phyloP scores from a whole-genome alignment of 2,113 vertebrate species.

The Oplegnathus fasciatus region DNA sequence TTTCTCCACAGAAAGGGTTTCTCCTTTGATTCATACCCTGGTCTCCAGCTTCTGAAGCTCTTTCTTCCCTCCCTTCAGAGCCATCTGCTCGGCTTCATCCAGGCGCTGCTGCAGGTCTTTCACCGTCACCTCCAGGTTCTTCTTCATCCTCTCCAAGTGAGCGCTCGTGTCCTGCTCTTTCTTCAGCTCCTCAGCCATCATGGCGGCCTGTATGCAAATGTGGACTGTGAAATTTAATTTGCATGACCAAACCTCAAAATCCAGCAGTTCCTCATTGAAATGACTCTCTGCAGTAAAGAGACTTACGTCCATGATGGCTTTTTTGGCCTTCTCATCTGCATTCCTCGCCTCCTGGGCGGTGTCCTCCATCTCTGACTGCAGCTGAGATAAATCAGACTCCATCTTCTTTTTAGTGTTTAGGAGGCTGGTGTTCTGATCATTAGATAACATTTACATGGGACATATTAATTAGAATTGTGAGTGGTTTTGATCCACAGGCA shows the following conservation, averaged over 20 bases:
- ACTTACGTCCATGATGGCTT: constrained; percentile 75
- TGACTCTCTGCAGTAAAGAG: background rate
- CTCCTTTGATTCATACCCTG: constrained; percentile 35
- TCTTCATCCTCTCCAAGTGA: constrained; percentile 86
- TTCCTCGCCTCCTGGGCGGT: constrained; percentile 65
- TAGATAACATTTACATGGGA: background rate
- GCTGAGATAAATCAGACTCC: constrained; percentile 66
- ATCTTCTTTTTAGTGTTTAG: constrained; percentile 70
- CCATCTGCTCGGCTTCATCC: constrained; percentile 63
- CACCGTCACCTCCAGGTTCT: constrained; percentile 59
- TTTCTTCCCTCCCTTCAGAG: constrained; percentile 58
- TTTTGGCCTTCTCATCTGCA: constrained; percentile 74
- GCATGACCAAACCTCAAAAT: background rate
- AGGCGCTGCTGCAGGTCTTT: constrained; percentile 63
- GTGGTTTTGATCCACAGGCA: background rate
- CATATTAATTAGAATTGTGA: background rate
- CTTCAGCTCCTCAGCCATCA: constrained; percentile 90
- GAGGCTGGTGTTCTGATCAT: constrained; percentile 72
- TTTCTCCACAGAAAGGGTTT: rapidly evolving
- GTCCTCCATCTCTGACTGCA: constrained; percentile 76
- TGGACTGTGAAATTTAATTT: constrained; percentile 13
- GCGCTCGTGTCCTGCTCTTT: constrained; percentile 90
- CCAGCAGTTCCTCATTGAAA: background rate
- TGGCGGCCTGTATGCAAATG: constrained; percentile 77
- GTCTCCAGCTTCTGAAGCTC: constrained; percentile 65